Conservation (phyloP, 2,888 invertebrate species). For the Spodoptera exigua region DNA sequence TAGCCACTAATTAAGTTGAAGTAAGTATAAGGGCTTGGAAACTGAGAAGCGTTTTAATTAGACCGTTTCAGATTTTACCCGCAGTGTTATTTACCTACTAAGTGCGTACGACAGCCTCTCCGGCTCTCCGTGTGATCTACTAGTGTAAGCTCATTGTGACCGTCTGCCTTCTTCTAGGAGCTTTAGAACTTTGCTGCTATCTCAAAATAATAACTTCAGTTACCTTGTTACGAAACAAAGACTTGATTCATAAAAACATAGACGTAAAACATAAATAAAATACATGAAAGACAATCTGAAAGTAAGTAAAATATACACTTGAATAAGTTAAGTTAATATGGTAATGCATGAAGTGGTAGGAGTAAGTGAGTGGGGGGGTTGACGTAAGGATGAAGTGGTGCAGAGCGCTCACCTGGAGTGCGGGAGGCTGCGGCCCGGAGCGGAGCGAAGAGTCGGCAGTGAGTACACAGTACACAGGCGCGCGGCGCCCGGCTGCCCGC, state of each 20-base stretch:
- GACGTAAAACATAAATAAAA: too few species aligned
- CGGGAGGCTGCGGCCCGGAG: slow-evolving; percentile 51
- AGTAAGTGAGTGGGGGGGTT: slow-evolving; percentile 25
- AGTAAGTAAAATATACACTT: slow-evolving; percentile 10
- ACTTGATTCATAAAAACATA: not conserved
- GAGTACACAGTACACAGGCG: slow-evolving; percentile 76
- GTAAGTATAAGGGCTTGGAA: slow-evolving; percentile 10
- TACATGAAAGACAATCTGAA: not conserved
- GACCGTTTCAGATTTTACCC: slow-evolving; percentile 17
- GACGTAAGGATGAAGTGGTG: slow-evolving; percentile 43
- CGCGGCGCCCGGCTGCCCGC: slow-evolving; percentile 68
- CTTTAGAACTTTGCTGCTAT: slow-evolving; percentile 1
- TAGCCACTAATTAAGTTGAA: slow-evolving; percentile 9
- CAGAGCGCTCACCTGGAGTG: slow-evolving; percentile 66
- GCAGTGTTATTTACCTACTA: slow-evolving; percentile 14
- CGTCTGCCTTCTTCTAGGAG: slow-evolving; percentile 13
- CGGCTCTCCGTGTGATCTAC: slow-evolving; percentile 8
- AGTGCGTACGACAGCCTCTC: slow-evolving; percentile 6
- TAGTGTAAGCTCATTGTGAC: slow-evolving; percentile 13
- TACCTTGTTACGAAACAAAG: not conserved
- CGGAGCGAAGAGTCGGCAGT: slow-evolving; percentile 52
- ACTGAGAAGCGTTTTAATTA: slow-evolving; percentile 17
- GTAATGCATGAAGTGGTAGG: not conserved
- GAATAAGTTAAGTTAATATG: slow-evolving; percentile 15
- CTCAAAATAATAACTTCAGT: not conserved